Conservation (phyloP, 2,113 vertebrate genomes). For the Limnothrissa miodon region DNA sequence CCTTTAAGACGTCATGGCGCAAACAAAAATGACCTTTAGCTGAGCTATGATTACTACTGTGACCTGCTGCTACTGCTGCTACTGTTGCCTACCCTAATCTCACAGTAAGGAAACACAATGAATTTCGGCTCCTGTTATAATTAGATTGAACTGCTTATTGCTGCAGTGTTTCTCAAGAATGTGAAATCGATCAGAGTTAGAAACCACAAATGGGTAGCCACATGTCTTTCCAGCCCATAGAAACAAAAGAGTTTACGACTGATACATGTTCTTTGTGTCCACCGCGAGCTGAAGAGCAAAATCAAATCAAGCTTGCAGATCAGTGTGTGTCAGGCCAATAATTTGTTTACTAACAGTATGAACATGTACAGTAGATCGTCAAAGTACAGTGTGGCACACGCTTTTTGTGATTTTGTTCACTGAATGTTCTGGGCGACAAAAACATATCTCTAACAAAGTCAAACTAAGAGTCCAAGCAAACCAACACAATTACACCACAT, state of each 20-base stretch:
- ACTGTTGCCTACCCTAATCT: slow-evolving; percentile 51
- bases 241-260: too few species aligned
- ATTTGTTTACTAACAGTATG: not conserved
- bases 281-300: too few species aligned
- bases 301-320: too few species aligned
- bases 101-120: slow-evolving; percentile 40
- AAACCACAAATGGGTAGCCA: not conserved
- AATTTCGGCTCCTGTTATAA: slow-evolving; percentile 48
- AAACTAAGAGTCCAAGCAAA: not conserved
- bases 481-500: not conserved
- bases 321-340: too few species aligned
- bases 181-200: slow-evolving; percentile 56
- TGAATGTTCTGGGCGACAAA: not conserved
- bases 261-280: too few species aligned
- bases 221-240: not conserved
- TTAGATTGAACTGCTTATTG: slow-evolving; percentile 48
- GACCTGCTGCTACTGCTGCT: slow-evolving; percentile 12
- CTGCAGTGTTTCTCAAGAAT: slow-evolving; percentile 26
- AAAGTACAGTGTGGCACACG: not conserved
- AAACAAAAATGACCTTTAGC: slow-evolving; percentile 61
- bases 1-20: slow-evolving; percentile 48
- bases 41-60: slow-evolving; percentile 50
- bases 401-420: not conserved
- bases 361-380: not conserved
- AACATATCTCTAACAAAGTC: not conserved